Percentiles rank a stretch among this genome's conserved stretches.
Conservation (phyloP, 2,888 invertebrate species). For the Volucella zonaria region DNA sequence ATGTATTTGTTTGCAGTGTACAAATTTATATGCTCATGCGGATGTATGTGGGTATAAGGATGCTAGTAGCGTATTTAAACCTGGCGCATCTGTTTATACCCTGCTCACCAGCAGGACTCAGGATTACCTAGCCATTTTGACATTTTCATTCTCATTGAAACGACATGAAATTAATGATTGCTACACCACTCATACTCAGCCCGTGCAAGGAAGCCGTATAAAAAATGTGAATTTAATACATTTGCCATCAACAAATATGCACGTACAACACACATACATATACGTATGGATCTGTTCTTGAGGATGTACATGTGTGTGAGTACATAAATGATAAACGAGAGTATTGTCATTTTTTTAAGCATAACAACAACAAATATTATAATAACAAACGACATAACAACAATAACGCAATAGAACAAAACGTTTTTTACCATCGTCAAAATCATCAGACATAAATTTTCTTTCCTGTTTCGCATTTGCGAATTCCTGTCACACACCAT, state of each 20-base stretch:
- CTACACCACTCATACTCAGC: constrained; percentile 32
- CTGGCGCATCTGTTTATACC: constrained; percentile 58
- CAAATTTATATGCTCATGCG: neutral
- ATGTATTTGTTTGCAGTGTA: neutral
- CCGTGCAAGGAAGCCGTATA: constrained; percentile 3
- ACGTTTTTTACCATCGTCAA: constrained; percentile 66
- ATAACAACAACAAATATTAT: constrained; percentile 39
- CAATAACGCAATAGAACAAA: constrained; percentile 21
- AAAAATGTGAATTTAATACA: constrained; percentile 69
- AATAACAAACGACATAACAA: constrained; percentile 15
- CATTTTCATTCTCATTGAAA: constrained; percentile 62
- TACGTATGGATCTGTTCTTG: too few relatives aligned
- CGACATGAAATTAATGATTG: constrained; percentile 65
- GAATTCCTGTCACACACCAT: constrained; percentile 73
- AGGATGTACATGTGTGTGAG: too few relatives aligned
- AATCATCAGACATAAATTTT: constrained; percentile 73
- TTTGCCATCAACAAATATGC: constrained; percentile 65
- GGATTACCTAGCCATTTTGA: constrained; percentile 63
- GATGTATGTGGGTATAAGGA: neutral
- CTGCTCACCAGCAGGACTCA: constrained; percentile 53
- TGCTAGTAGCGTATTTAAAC: neutral
- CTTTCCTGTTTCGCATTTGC: constrained; percentile 72
- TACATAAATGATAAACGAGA: constrained; percentile 65
- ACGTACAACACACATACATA: neutral
- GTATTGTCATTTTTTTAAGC: constrained; percentile 55